Conservation (phyloP, 2,797 vertebrate species). For the Lutjanus campechanus region DNA sequence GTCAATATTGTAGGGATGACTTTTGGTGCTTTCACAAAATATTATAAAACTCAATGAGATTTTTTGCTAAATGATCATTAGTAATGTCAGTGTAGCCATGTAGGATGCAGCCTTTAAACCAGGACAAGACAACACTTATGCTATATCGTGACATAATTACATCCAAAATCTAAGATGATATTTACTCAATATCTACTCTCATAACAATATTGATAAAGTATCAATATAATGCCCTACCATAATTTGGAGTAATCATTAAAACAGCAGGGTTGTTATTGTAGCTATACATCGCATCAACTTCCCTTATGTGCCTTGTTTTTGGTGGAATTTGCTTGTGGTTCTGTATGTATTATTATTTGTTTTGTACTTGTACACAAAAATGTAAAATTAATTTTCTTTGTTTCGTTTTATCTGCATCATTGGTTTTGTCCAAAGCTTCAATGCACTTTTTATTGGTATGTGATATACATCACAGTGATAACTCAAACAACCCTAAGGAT, state of each 20-base stretch:
- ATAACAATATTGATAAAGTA: too few relatives aligned
- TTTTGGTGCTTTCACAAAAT: too few relatives aligned
- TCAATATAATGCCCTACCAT: too few relatives aligned
- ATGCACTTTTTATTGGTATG: not conserved
- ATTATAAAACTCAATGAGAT: too few relatives aligned
- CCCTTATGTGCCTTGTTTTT: not conserved
- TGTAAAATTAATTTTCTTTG: not conserved
- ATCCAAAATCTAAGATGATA: too few relatives aligned
- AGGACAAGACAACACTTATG: too few relatives aligned
- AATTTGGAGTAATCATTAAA: not conserved
- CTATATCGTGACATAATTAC: too few relatives aligned
- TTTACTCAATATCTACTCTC: too few relatives aligned
- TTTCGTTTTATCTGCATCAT: not conserved
- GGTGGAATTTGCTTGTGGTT: not conserved
- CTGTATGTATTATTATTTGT: not conserved
- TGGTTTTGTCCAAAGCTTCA: not conserved
- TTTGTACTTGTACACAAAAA: not conserved
- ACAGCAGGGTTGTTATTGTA: not conserved
- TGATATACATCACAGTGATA: conserved; percentile 4
- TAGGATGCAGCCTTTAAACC: too few relatives aligned
- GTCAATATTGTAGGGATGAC: too few relatives aligned
- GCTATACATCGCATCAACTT: not conserved
- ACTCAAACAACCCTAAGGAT: not conserved
- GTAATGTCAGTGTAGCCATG: too few relatives aligned
- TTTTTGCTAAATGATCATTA: too few relatives aligned